Base-by-base conservation (phyloP, 1,140 invertebrate species). In the Mamestra configurata region DNA sequence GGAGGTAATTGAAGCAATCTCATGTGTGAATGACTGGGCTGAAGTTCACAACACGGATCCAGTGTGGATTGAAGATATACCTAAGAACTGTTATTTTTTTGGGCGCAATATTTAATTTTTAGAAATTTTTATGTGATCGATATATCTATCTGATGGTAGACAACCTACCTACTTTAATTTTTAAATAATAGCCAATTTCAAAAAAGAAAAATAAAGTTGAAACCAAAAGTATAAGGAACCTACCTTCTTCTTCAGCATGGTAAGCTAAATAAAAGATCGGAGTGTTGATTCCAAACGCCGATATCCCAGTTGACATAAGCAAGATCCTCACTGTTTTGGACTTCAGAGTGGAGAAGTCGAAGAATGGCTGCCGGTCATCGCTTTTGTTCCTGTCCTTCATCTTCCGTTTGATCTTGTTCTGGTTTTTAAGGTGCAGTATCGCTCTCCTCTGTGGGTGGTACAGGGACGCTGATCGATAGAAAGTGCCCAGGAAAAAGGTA, bases 401-500 rank as follows among this genome's bases (percentile, higher is more conserved):
- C 90, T 98, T 98, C 66, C 97, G 95, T 88, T 98, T 98, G 79
- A 95, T 95, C 84, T 95, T 95, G 78, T 94, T 95, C 92, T 98
- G 98, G 89, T 98, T 98, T 92, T 99, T 99, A 75, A 99, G 96
- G 90, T 98, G 98, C 18, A 98, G 95, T 83, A 99, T 98, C 35
- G 98, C 98, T 57, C 98, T 96, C 79, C 98, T 91, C 89, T 98
- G 98, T 0, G 98, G 98, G 93, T 99, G 98, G 88, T 99, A 99
- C 0, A 99, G 95, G 0, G 98, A 98, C 0, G 98, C 98, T 8
- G 98, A 98, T 18, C 98, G 96, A 91, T 98, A 98, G 94, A 98
- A 98, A 2, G 97, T 98, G 20, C 98, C 98, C 10, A 98, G 95
- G 85, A 99, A 97, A 90, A 98, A 98, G 0, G 98, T 98, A 6